Conservation (phyloP, 2,888 invertebrate genomes). For the Glaucopsyche alexis region DNA sequence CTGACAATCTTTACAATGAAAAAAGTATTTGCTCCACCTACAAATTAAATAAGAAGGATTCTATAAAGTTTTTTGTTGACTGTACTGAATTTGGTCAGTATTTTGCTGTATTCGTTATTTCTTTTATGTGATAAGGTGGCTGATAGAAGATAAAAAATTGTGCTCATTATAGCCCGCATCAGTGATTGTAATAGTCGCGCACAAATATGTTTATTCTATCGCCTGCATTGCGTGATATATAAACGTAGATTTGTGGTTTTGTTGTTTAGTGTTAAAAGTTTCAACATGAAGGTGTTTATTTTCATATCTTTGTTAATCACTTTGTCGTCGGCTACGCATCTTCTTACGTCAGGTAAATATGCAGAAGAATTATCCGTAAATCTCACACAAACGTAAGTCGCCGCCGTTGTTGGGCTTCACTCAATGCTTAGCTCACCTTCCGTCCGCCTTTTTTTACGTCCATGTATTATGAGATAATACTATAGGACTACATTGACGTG, state of each 20-base stretch:
- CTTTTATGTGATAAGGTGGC: conserved; percentile 4
- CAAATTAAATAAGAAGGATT: neutral
- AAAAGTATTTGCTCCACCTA: neutral
- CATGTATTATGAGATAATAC: too few species aligned
- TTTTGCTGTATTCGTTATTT: neutral
- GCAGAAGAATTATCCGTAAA: too few species aligned
- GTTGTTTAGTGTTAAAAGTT: conserved; percentile 20
- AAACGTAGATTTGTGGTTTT: neutral
- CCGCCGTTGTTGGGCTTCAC: too few species aligned
- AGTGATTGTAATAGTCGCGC: neutral
- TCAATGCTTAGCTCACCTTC: too few species aligned
- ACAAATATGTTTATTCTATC: conserved; percentile 12
- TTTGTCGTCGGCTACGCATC: conserved; percentile 47
- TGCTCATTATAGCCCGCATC: conserved; percentile 26
- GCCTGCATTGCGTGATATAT: neutral
- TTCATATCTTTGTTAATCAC: conserved; percentile 49
- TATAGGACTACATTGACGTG: too few species aligned
- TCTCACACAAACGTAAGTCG: too few species aligned
- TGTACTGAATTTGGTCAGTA: neutral
- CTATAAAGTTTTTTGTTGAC: neutral
- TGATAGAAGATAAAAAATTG: conserved; percentile 3
- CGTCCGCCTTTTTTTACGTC: too few species aligned
- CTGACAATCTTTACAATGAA: neutral
- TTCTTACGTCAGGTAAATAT: conserved; percentile 57
- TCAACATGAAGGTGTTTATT: conserved; percentile 57